Evolutionary conservation across 2,113 vertebrate genomes (phyloP).

Genomic region (Notiomystis cincta): DNA sequence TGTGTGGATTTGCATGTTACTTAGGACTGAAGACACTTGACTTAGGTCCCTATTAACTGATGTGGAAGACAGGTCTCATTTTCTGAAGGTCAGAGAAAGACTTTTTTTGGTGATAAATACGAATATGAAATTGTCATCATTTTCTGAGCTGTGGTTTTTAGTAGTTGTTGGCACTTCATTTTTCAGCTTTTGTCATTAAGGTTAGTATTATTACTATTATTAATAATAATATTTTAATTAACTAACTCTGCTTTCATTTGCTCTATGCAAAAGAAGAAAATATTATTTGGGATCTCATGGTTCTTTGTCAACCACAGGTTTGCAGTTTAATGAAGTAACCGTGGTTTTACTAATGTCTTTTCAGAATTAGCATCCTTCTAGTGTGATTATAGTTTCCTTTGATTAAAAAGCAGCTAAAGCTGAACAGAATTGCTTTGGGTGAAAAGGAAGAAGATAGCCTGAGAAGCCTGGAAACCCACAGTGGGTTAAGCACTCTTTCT

Average conservation of each 20-base stretch:
- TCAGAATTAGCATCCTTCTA: slow-evolving; percentile 50
- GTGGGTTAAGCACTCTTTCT: slow-evolving; percentile 6
- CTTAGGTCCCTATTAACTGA: neutral
- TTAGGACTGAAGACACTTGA: neutral
- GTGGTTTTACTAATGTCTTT: slow-evolving; percentile 25
- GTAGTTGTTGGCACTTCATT: neutral
- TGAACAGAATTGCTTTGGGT: neutral
- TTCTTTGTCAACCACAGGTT: slow-evolving; percentile 4
- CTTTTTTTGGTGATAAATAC: slow-evolving; percentile 32
- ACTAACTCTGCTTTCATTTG: neutral
- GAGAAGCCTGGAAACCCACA: neutral
- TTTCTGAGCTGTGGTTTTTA: neutral
- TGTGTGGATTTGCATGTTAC: neutral
- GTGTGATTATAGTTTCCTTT: slow-evolving; percentile 46
- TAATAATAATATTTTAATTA: neutral
- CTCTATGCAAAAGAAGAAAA: neutral
- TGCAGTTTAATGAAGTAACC: slow-evolving; percentile 26
- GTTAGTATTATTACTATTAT: neutral
- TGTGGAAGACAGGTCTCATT: neutral
- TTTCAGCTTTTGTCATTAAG: neutral
- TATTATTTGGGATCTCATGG: neutral
- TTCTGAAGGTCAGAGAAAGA: slow-evolving; percentile 64
- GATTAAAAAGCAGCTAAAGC: slow-evolving; percentile 50
- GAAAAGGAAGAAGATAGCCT: neutral
- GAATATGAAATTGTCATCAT: neutral